These are phyloP conservation scores for Porites cylindrica DNA, from an alignment of 92 coral and sea anemone species.

Conservation along the genomic window DNA sequence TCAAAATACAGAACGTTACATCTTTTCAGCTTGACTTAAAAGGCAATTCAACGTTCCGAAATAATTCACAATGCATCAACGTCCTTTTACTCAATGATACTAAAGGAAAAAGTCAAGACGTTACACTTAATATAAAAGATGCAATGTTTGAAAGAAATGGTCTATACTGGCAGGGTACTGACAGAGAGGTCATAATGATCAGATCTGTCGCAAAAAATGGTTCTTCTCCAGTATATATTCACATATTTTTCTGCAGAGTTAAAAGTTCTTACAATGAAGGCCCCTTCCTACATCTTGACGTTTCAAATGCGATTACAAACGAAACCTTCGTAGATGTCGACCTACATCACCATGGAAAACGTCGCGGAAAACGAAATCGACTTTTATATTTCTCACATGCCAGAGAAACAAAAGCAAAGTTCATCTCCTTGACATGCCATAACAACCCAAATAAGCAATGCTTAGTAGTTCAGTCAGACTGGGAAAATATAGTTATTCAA, in stretches of 20 bases:
- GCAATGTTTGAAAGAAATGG: slow-evolving; percentile 10
- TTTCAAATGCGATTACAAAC: slow-evolving; percentile 13
- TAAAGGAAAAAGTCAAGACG: not conserved
- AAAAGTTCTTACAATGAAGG: not conserved
- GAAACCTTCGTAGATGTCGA: not conserved
- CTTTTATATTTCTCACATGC: slow-evolving; percentile 10
- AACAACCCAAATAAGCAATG: slow-evolving; percentile 19
- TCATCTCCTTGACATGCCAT: not conserved
- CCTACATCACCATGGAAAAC: not conserved
- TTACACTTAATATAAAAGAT: not conserved
- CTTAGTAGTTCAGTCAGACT: not conserved
- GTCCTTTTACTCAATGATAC: not conserved
- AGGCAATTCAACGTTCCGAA: not conserved
- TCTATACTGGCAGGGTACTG: not conserved
- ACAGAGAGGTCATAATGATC: not conserved
- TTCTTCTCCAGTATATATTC: not conserved
- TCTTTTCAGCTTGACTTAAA: not conserved
- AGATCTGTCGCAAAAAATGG: not conserved
- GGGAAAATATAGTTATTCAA: not conserved
- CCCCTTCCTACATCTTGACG: not conserved
- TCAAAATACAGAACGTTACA: not conserved
- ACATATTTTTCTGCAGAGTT: not conserved
- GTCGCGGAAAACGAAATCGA: not conserved
- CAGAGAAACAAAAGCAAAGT: not conserved
- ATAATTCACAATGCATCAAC: not conserved